Base-by-base conservation (phyloP, 1,140 invertebrate genomes). In the Triops cancriformis region DNA sequence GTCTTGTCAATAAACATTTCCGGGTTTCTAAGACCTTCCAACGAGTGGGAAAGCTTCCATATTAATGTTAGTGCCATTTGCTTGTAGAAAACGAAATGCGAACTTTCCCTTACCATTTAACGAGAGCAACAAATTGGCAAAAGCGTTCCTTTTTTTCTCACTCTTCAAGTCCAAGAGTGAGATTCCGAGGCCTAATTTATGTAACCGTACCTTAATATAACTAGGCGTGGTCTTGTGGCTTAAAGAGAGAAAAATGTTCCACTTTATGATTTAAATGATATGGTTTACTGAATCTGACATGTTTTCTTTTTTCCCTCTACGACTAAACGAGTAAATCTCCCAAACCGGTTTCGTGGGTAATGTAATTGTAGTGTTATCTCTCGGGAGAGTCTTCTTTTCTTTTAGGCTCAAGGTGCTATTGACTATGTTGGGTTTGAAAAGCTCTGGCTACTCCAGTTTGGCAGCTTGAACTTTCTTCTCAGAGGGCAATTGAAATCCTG, bases 401-500 rank as follows among this genome's bases (percentile, higher is more conserved):
- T 18, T 64, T 23, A 64, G 51, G 51, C 51, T 23, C 51, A 64
- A 64, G 51, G 51, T 64, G 51, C 51, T 64, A 18, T 64, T 23
- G 51, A n/a, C 18, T 64, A 18, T 23, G 51, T 64, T 64, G 51
- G 51, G 51, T 64, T 64, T 64, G 18, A 23, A 64, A 64, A 64
- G 18, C 51, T 23, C 51, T 14, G 51, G 51, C 14, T 64, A 64
- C 51, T 64, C 51, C 51, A 64, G 51, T 64, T 64, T 64, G 51
- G 51, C 51, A 64, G 51, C 51, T 64, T 64, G 51, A 64, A 64
- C 51, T 64, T 64, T 64, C 51, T 64, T 64, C 51, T 64, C 4
- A 64, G 23, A 64, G 51, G 51, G 51, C 51, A 64, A 64, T 64
- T 64, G 51, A 64, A 64, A 64, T 64, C 51, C 51, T 64, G 51